Evolutionary conservation across 2,113 vertebrate genomes (phyloP).

Genomic region (Microcebus jonahi): DNA sequence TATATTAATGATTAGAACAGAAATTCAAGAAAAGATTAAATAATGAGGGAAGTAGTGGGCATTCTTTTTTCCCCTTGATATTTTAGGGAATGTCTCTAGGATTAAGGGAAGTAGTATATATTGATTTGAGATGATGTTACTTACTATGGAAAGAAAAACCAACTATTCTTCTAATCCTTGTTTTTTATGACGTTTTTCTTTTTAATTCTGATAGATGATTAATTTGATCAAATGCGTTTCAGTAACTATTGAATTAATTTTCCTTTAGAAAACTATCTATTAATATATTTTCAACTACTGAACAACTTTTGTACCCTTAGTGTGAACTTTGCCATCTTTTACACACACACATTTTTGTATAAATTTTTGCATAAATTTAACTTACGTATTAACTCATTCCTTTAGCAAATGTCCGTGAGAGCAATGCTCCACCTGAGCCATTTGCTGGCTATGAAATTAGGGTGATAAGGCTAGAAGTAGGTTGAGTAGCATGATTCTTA

Average conservation of each 20-base stretch:
- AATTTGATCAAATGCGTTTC: conserved; percentile 10
- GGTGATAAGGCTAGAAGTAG: not conserved
- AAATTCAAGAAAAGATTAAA: not conserved
- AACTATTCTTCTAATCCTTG: not conserved
- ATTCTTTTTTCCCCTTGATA: not conserved
- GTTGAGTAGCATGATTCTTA: not conserved
- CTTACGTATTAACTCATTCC: not conserved
- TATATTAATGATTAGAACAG: not conserved
- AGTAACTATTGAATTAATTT: not conserved
- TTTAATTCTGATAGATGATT: not conserved
- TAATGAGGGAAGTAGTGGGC: not conserved
- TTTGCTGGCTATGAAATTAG: not conserved
- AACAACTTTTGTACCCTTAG: not conserved
- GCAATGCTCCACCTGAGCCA: not conserved
- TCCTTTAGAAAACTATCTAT: conserved; percentile 23
- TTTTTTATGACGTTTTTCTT: conserved; percentile 27
- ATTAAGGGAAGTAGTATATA: not conserved
- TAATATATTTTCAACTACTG: conserved; percentile 16
- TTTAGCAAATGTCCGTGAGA: not conserved
- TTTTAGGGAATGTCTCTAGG: not conserved
- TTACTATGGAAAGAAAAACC: not conserved
- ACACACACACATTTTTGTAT: not conserved
- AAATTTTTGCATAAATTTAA: not conserved
- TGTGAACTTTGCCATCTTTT: not conserved
- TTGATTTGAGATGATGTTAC: not conserved